phyloP scores from a whole-genome alignment of 2,888 invertebrate genomes.

The Calliopum simillimum region DNA sequence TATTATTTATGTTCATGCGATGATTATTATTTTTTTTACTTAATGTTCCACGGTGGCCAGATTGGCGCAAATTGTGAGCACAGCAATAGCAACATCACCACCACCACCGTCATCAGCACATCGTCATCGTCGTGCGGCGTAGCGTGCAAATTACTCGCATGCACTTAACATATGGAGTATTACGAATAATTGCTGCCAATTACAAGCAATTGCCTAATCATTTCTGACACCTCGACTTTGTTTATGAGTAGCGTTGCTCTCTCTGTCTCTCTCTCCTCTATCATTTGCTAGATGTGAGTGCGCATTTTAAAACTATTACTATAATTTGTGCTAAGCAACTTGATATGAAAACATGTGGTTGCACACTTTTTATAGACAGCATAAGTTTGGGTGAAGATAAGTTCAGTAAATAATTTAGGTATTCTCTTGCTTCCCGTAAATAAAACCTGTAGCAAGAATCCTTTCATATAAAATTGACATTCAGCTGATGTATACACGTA shows the following conservation, averaged over 20 bases:
- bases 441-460: no score
- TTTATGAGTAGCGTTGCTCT: constrained; percentile 41
- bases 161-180: constrained; percentile 50
- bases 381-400: not conserved
- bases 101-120: not conserved
- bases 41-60: constrained; percentile 36
- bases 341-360: not conserved
- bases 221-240: constrained; percentile 49
- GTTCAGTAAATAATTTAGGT: not conserved
- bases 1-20: constrained; percentile 62
- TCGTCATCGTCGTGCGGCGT: constrained; percentile 9
- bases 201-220: constrained; percentile 63
- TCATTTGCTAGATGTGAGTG: not conserved
- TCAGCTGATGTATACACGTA: no score
- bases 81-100: not conserved
- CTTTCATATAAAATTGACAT: no score
- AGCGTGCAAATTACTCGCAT: constrained; percentile 54
- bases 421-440: no score
- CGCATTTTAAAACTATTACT: no score
- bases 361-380: not conserved
- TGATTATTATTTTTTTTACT: constrained; percentile 55
- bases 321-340: no score
- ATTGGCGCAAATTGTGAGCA: not conserved
- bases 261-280: not conserved
- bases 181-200: constrained; percentile 65